phyloP scores from a whole-genome alignment of 2,113 vertebrate genomes.

The Oryzias javanicus region DNA sequence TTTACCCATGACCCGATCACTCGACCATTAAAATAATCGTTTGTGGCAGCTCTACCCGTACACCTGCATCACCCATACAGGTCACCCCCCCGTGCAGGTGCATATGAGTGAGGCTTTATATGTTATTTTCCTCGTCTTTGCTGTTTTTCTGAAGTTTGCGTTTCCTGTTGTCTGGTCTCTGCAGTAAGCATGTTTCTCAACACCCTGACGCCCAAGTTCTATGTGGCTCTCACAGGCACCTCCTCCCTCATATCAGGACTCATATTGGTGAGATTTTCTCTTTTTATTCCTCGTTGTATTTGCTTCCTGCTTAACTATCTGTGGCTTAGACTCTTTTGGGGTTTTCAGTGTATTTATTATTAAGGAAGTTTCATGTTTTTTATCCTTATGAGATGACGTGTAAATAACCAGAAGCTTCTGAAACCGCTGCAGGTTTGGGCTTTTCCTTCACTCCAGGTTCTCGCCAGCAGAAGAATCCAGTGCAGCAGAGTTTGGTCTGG shows the following conservation, averaged over 20 bases:
- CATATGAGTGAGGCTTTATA: no score
- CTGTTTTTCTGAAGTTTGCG: no score
- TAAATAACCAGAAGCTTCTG: neutral
- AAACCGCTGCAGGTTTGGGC: neutral
- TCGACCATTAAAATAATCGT: no score
- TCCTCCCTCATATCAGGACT: slow-evolving; percentile 98
- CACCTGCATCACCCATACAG: no score
- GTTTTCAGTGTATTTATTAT: no score
- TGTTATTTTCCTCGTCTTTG: no score
- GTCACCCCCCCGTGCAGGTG: no score
- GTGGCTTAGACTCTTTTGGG: no score
- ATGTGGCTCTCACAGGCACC: slow-evolving; percentile 96
- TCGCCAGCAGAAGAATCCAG: slow-evolving; percentile 13
- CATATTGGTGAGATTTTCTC: slow-evolving; percentile 88
- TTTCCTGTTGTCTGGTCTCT: slow-evolving; percentile 49
- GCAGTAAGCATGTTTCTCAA: slow-evolving; percentile 99
- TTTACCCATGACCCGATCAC: no score
- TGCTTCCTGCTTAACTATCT: neutral
- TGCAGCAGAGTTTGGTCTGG: slow-evolving; percentile 27
- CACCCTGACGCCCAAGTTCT: slow-evolving; percentile 98
- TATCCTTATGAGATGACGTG: no score
- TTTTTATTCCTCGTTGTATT: neutral
- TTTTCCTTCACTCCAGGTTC: slow-evolving; percentile 13
- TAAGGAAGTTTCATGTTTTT: no score
- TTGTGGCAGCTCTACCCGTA: no score